phyloP scores from a whole-genome alignment of 2,797 vertebrate genomes.

The Ctenochaetus hawaiiensis region DNA sequence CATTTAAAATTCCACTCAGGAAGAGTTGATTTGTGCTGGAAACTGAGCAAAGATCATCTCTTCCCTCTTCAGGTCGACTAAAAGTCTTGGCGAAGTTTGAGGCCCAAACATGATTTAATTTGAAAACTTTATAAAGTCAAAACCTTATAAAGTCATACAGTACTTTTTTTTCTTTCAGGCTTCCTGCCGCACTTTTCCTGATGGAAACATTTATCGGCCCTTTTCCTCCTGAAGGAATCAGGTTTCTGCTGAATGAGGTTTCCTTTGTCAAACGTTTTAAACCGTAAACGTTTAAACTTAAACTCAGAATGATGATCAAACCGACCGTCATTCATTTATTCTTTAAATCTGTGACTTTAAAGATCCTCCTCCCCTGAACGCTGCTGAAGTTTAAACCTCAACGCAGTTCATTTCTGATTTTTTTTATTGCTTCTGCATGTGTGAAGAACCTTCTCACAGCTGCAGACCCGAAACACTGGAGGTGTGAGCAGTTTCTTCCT shows the following conservation, averaged over 20 bases:
- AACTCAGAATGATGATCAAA: no score
- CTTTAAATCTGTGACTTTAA: neutral
- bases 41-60: slow-evolving; percentile 39
- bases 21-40: slow-evolving; percentile 37
- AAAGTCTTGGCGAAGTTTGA: slow-evolving; percentile 56
- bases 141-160: slow-evolving; percentile 38
- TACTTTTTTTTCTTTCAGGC: slow-evolving; percentile 20
- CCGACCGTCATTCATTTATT: no score
- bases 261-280: no score
- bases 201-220: neutral
- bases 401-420: no score
- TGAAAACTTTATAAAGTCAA: slow-evolving; percentile 17
- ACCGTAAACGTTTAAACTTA: no score
- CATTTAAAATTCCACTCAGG: neutral
- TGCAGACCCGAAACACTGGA: neutral
- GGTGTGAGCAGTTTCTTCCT: neutral
- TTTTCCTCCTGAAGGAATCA: neutral
- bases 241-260: no score
- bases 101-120: slow-evolving; percentile 60
- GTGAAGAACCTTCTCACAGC: neutral
- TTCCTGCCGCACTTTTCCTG: slow-evolving; percentile 31
- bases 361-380: neutral
- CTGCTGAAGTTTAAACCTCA: neutral
- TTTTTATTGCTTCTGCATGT: slow-evolving; percentile 21
- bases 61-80: neutral